Conservation (phyloP, 2,888 invertebrate species). For the Drosophila lutescens region DNA sequence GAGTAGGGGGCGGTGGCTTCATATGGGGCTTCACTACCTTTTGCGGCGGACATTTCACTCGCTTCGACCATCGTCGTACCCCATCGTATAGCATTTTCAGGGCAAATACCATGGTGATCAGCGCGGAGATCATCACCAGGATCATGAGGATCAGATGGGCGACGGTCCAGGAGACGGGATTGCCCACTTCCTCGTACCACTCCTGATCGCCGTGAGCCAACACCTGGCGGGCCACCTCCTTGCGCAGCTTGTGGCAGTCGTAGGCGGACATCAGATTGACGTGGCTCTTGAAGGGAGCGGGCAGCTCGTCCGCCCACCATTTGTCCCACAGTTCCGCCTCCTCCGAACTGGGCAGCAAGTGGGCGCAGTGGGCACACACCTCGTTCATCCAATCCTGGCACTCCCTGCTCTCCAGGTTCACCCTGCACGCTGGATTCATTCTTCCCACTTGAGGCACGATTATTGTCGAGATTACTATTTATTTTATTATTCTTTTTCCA, state of each 20-base stretch:
- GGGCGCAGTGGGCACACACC: constrained; percentile 50
- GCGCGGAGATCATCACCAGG: background rate
- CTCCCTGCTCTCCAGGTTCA: constrained; percentile 37
- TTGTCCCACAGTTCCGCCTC: constrained; percentile 52
- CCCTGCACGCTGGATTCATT: constrained; percentile 60
- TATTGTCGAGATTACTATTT: background rate
- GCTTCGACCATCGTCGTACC: background rate
- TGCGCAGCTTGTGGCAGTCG: constrained; percentile 57
- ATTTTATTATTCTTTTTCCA: too few species aligned
- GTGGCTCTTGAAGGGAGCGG: constrained; percentile 19
- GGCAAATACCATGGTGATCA: constrained; percentile 7
- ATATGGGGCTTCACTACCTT: background rate
- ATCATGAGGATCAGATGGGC: background rate
- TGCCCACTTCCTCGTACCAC: background rate
- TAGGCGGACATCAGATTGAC: constrained; percentile 44
- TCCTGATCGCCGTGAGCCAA: background rate
- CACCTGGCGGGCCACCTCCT: constrained; percentile 32
- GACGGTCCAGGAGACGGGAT: background rate
- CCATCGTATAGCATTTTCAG: background rate
- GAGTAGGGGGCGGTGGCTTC: background rate
- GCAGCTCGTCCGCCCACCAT: constrained; percentile 56
- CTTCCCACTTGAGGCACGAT: background rate
- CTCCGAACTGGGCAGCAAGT: constrained; percentile 39
- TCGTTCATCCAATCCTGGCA: constrained; percentile 62
- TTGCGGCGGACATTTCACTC: background rate